phyloP scores from a whole-genome alignment of 2,113 vertebrate species.

The Mesitornis unicolor region DNA sequence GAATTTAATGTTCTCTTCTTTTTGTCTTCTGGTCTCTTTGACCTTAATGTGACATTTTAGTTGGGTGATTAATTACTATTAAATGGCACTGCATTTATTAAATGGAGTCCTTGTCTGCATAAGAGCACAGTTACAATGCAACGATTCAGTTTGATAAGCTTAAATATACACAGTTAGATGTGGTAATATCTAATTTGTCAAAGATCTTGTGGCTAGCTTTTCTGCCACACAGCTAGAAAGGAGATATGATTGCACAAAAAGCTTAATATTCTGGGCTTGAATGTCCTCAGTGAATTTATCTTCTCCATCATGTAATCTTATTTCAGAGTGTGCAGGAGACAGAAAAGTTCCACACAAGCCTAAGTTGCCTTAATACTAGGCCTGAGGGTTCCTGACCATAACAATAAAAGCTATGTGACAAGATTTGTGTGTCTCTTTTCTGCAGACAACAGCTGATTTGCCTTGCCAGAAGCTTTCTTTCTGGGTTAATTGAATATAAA shows the following conservation, averaged over 20 bases:
- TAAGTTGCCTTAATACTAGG: constrained; percentile 67
- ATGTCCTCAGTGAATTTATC: constrained; percentile 71
- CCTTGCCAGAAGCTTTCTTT: constrained; percentile 66
- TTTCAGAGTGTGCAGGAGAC: constrained; percentile 77
- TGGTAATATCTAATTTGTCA: constrained; percentile 82
- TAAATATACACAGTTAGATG: constrained; percentile 81
- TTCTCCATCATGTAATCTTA: constrained; percentile 74
- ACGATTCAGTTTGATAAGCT: constrained; percentile 81
- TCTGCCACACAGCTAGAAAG: constrained; percentile 68
- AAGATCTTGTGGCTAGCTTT: constrained; percentile 70
- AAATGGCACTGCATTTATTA: constrained; percentile 75
- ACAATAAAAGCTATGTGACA: constrained; percentile 69
- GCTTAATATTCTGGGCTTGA: constrained; percentile 69
- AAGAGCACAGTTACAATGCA: constrained; percentile 72
- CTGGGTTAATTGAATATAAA: constrained; percentile 74
- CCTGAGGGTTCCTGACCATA: constrained; percentile 71
- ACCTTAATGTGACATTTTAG: constrained; percentile 80
- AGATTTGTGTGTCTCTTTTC: constrained; percentile 72
- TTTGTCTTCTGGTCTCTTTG: constrained; percentile 74
- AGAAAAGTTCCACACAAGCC: constrained; percentile 66
- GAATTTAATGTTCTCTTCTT: constrained; percentile 69
- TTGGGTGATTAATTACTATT: constrained; percentile 78
- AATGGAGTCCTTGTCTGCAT: constrained; percentile 73
- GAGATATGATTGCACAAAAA: constrained; percentile 65
- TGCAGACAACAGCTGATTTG: constrained; percentile 68